Evolutionary conservation across 2,888 invertebrate species (phyloP).

Genomic region (Volucella inflata): DNA sequence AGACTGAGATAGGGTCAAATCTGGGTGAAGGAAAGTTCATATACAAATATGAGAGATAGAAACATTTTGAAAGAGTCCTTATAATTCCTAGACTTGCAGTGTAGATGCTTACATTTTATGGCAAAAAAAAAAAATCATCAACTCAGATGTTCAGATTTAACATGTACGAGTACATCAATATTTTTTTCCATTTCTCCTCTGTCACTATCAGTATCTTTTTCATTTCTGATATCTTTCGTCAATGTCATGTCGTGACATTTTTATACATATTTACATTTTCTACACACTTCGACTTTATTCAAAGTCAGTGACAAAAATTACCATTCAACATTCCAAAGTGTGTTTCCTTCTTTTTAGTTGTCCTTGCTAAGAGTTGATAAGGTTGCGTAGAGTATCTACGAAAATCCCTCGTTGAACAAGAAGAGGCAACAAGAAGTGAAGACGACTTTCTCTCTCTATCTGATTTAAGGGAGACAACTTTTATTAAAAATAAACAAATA

Average conservation of each 20-base stretch:
- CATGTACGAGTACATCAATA: slow-evolving; percentile 4
- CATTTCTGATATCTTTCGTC: slow-evolving; percentile 34
- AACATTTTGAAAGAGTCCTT: no score
- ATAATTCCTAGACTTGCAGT: no score
- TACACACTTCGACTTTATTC: slow-evolving; percentile 25
- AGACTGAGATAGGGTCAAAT: background rate
- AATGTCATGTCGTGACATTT: slow-evolving; percentile 51
- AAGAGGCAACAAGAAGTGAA: background rate
- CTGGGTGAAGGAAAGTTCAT: background rate
- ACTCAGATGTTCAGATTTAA: slow-evolving; percentile 27
- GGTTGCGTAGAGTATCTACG: slow-evolving; percentile 13
- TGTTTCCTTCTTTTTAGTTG: slow-evolving; percentile 2
- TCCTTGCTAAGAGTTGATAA: slow-evolving; percentile 17
- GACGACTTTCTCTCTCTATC: background rate
- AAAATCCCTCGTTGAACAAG: no score
- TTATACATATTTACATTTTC: slow-evolving; percentile 33
- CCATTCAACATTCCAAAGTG: slow-evolving; percentile 38
- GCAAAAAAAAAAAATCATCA: background rate
- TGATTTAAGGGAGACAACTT: slow-evolving; percentile 46
- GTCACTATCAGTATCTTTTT: background rate
- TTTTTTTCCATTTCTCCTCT: background rate
- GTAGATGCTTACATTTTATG: background rate
- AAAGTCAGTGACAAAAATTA: slow-evolving; percentile 37
- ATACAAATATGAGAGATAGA: no score
- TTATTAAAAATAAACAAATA: slow-evolving; percentile 26